Conservation (phyloP, 2,113 vertebrate genomes). For the Rostratula benghalensis region DNA sequence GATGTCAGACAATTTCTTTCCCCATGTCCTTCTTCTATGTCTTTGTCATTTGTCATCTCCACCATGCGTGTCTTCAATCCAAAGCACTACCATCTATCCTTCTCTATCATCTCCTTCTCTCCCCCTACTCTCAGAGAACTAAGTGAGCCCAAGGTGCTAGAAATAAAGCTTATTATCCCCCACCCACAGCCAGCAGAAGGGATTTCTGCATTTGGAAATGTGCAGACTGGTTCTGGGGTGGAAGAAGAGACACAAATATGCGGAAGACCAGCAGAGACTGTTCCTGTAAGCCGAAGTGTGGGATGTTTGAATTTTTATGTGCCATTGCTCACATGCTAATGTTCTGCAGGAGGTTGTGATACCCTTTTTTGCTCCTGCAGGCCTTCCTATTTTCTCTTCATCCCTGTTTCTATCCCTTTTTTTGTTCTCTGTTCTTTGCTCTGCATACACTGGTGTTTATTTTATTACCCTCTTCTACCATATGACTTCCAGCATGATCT, state of each 20-base stretch:
- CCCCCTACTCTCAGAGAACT: background rate
- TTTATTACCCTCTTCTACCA: background rate
- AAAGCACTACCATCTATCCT: background rate
- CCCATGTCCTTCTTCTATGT: background rate
- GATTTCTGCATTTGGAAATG: background rate
- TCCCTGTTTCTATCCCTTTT: background rate
- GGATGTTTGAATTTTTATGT: constrained; percentile 16
- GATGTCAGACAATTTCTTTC: background rate
- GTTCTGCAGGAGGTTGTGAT: background rate
- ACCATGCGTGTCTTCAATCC: background rate
- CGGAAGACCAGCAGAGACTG: background rate
- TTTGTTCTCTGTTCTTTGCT: background rate
- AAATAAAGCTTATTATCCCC: background rate
- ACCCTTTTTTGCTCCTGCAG: background rate
- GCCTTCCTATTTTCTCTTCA: background rate
- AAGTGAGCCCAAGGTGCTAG: background rate
- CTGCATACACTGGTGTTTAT: background rate
- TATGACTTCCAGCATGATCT: background rate
- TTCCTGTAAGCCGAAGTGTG: background rate
- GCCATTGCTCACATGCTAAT: background rate
- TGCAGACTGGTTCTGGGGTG: background rate
- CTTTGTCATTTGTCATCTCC: background rate
- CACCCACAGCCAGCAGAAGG: background rate
- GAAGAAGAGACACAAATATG: background rate
- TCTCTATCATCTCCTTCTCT: background rate